Conservation (phyloP, 2,888 invertebrate genomes). For the Dryococelus australis region DNA sequence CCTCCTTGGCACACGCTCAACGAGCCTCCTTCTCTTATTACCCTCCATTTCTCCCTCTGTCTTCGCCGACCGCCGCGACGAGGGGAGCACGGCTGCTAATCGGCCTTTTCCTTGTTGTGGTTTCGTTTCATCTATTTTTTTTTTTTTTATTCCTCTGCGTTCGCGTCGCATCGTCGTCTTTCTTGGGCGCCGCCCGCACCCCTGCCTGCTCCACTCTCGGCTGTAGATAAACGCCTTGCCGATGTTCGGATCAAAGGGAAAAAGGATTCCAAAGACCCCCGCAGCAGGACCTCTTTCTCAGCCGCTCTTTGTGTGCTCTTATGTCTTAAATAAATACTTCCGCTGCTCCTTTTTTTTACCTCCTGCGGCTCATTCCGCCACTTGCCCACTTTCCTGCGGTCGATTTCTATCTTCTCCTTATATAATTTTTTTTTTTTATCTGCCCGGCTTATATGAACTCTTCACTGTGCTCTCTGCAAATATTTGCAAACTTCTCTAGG, state of each 20-base stretch:
- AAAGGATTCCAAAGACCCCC: background rate
- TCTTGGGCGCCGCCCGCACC: background rate
- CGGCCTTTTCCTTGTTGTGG: slow-evolving; percentile 11
- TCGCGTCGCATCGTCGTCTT: background rate
- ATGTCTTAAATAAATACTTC: slow-evolving; percentile 44
- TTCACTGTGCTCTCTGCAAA: slow-evolving; percentile 44
- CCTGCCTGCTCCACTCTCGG: background rate
- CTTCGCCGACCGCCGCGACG: background rate
- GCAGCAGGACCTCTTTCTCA: background rate
- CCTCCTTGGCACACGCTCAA: background rate
- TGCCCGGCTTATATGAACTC: slow-evolving; percentile 44
- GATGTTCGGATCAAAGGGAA: slow-evolving; percentile 10
- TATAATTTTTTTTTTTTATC: slow-evolving; percentile 37
- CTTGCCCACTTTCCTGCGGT: slow-evolving; percentile 16
- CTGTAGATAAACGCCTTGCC: slow-evolving; percentile 16
- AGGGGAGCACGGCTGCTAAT: slow-evolving; percentile 1
- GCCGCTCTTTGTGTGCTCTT: background rate
- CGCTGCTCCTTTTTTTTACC: slow-evolving; percentile 38
- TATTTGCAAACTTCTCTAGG: slow-evolving; percentile 43
- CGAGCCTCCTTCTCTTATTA: background rate
- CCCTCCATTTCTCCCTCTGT: slow-evolving; percentile 16
- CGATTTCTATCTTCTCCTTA: background rate
- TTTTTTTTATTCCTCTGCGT: background rate
- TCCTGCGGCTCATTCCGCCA: slow-evolving; percentile 11
- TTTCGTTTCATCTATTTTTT: background rate